These are phyloP conservation scores for Perizoma affinitatum DNA, from an alignment of 2,888 invertebrate genomes.

Conservation along the genomic window DNA sequence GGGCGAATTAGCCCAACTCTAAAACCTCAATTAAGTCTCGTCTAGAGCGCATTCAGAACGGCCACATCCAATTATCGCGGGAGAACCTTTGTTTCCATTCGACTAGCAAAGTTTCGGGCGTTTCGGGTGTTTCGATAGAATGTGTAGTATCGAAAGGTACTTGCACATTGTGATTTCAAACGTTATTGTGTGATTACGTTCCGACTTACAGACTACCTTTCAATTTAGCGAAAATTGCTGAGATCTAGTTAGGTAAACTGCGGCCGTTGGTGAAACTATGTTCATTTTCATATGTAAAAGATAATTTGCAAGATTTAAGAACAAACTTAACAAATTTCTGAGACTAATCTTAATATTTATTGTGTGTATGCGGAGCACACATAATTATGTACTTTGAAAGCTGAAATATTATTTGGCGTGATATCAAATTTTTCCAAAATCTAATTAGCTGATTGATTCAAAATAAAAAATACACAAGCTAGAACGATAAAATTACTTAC, in stretches of 20 bases:
- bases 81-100: constrained; percentile 76
- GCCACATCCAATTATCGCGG: constrained; percentile 82
- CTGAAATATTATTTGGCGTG: no score
- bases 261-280: constrained; percentile 11
- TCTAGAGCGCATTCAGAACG: constrained; percentile 80
- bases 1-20: constrained; percentile 82
- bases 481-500: no score
- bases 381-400: no score
- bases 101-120: constrained; percentile 45
- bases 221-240: constrained; percentile 32
- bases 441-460: no score
- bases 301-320: not conserved
- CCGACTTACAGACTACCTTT: constrained; percentile 37
- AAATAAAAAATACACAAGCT: no score
- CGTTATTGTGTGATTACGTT: constrained; percentile 47
- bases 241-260: constrained; percentile 21
- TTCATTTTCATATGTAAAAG: constrained; percentile 7
- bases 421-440: no score
- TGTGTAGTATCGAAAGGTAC: constrained; percentile 50
- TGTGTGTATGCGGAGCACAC: no score
- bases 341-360: no score
- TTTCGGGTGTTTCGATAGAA: constrained; percentile 54
- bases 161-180: constrained; percentile 47
- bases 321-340: no score
- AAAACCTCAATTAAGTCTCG: constrained; percentile 84